Percentiles rank a stretch among this genome's conserved stretches.
These are phyloP conservation scores for Tethya wilhelma DNA, from an alignment of 37 sponge, comb jelly and placozoan genomes.

Conservation along the genomic window DNA sequence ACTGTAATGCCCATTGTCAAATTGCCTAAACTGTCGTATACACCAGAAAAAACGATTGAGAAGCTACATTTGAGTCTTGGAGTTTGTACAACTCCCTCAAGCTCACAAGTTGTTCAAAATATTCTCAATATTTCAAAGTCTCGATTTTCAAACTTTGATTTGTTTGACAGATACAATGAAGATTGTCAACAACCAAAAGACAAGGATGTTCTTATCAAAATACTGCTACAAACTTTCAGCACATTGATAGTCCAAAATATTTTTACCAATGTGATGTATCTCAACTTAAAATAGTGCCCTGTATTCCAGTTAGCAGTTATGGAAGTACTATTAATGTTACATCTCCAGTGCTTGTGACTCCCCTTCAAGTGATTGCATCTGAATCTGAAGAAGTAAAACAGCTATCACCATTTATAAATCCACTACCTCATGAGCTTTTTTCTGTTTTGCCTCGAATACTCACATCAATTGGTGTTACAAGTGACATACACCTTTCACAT, in stretches of 20 bases:
- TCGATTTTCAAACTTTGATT: background rate
- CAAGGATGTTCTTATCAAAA: background rate
- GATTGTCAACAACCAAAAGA: background rate
- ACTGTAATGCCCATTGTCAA: constrained; percentile 26
- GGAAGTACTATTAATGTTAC: background rate
- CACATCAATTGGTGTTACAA: background rate
- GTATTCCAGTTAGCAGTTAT: constrained; percentile 26
- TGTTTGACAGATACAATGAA: constrained; percentile 14
- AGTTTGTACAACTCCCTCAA: background rate
- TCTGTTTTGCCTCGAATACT: background rate
- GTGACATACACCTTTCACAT: background rate
- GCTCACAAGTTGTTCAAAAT: constrained; percentile 13
- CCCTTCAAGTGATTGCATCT: too few species aligned
- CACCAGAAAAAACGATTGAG: background rate
- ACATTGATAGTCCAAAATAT: too few species aligned
- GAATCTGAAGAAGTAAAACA: too few species aligned
- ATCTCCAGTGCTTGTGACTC: background rate
- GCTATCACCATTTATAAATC: background rate
- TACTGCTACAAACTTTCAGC: constrained; percentile 7
- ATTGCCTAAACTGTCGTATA: background rate
- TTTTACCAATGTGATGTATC: background rate
- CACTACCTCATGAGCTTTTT: background rate
- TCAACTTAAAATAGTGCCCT: background rate
- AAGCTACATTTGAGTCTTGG: background rate
- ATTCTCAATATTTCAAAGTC: constrained; percentile 24